These are phyloP conservation scores for Neotragus pygmaeus DNA, from an alignment of 2,113 vertebrate genomes.

Conservation along the genomic window DNA sequence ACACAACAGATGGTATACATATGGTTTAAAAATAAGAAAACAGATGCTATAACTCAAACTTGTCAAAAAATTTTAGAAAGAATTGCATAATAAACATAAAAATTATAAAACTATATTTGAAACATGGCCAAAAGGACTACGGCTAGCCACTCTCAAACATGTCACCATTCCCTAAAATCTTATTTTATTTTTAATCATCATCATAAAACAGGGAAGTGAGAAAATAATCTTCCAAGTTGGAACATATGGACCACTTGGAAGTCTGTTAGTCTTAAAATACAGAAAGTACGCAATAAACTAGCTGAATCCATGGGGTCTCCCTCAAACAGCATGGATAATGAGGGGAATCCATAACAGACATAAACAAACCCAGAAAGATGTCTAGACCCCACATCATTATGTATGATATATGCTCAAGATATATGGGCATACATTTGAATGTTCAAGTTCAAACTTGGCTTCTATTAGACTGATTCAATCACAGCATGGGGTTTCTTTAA, in stretches of 20 bases:
- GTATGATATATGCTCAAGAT: conserved; percentile 84
- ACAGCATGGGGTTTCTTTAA: conserved; percentile 85
- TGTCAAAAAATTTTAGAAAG: conserved; percentile 67
- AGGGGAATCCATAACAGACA: conserved; percentile 93
- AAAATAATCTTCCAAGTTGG: conserved; percentile 69
- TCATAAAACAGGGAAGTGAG: conserved; percentile 70
- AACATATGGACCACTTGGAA: conserved; percentile 70
- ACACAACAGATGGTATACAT: conserved; percentile 47
- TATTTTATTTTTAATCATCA: conserved; percentile 78
- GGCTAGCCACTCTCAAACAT: conserved; percentile 44
- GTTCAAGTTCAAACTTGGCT: conserved; percentile 82
- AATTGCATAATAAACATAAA: conserved; percentile 37
- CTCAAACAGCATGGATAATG: conserved; percentile 93
- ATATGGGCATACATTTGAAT: conserved; percentile 82
- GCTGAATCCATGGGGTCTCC: conserved; percentile 85
- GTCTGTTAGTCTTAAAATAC: conserved; percentile 82
- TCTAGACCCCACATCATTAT: conserved; percentile 89
- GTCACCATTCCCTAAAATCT: conserved; percentile 50
- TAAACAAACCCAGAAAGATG: conserved; percentile 90
- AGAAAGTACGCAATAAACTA: conserved; percentile 86
- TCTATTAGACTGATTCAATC: conserved; percentile 84
- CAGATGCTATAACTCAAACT: conserved; percentile 63
- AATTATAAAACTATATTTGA: conserved; percentile 31
- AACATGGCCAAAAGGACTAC: conserved; percentile 14
- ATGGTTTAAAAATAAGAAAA: conserved; percentile 63